Evolutionary conservation across 1,140 invertebrate genomes (phyloP).

Genomic region (Drosophila ohnishii): DNA sequence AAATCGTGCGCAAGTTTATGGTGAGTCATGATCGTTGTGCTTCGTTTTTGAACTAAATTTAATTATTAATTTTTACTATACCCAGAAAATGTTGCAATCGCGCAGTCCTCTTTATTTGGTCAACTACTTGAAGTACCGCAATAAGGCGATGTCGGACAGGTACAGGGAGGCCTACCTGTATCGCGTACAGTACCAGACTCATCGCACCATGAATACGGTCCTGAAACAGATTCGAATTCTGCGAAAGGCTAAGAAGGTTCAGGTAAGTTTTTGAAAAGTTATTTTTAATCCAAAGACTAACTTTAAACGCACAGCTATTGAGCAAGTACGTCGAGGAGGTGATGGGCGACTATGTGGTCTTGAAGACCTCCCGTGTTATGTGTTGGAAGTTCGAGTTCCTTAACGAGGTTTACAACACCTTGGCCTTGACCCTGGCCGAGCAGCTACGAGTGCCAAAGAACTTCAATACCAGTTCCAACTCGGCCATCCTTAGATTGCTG

Average conservation of each 20-base stretch:
- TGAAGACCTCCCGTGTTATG: slow-evolving; percentile 75
- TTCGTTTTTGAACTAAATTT: not conserved
- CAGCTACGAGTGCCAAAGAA: slow-evolving; percentile 43
- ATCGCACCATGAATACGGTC: slow-evolving; percentile 67
- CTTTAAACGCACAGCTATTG: not conserved
- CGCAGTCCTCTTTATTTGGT: slow-evolving; percentile 69
- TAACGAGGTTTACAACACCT: slow-evolving; percentile 74
- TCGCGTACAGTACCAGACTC: slow-evolving; percentile 76
- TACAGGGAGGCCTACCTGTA: slow-evolving; percentile 61
- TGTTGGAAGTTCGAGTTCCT: slow-evolving; percentile 80
- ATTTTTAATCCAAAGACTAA: not conserved
- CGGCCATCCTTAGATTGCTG: slow-evolving; percentile 34
- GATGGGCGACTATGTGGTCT: slow-evolving; percentile 75
- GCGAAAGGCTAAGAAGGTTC: slow-evolving; percentile 31
- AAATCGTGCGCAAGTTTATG: slow-evolving; percentile 63
- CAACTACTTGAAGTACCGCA: slow-evolving; percentile 57
- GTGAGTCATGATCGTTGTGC: slow-evolving; percentile 5
- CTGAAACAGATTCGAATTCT: slow-evolving; percentile 53
- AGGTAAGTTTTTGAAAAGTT: slow-evolving; percentile 8
- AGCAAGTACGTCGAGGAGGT: slow-evolving; percentile 64
- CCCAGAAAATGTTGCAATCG: slow-evolving; percentile 77
- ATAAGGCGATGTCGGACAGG: slow-evolving; percentile 61
- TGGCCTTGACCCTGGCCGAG: slow-evolving; percentile 64
- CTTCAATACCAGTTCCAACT: not conserved
- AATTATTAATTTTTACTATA: not conserved